phyloP scores from a whole-genome alignment of 2,888 invertebrate genomes.

The Perdita meconis region DNA sequence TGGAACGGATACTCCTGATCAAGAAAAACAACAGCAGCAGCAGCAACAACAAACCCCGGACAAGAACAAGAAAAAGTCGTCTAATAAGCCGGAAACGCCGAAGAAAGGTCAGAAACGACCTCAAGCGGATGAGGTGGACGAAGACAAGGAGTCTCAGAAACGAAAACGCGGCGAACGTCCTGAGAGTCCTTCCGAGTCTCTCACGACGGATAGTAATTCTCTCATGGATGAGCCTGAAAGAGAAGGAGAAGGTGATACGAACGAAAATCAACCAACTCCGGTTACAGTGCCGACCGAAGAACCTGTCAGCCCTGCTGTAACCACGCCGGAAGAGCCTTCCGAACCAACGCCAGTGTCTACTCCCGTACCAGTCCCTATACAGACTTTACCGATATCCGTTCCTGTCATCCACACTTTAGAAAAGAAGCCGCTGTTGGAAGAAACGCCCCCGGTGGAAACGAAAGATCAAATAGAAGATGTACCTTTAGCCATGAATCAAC shows the following conservation, averaged over 20 bases:
- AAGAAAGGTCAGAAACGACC: slow-evolving; percentile 87
- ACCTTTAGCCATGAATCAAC: slow-evolving; percentile 74
- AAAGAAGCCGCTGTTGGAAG: slow-evolving; percentile 78
- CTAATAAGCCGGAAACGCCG: slow-evolving; percentile 81
- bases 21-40: slow-evolving; percentile 83
- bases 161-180: slow-evolving; percentile 87
- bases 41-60: slow-evolving; percentile 84
- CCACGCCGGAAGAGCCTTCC: slow-evolving; percentile 77
- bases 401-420: slow-evolving; percentile 81
- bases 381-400: slow-evolving; percentile 80
- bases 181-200: slow-evolving; percentile 93
- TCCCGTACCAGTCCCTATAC: slow-evolving; percentile 76
- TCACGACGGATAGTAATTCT: slow-evolving; percentile 94
- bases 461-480: slow-evolving; percentile 77
- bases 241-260: slow-evolving; percentile 79
- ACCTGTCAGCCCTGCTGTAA: slow-evolving; percentile 70
- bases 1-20: slow-evolving; percentile 86
- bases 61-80: slow-evolving; percentile 83
- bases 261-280: slow-evolving; percentile 75
- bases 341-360: slow-evolving; percentile 75
- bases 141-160: slow-evolving; percentile 87
- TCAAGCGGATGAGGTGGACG: slow-evolving; percentile 86
- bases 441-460: slow-evolving; percentile 72
- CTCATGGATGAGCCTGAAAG: slow-evolving; percentile 88
- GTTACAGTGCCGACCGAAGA: slow-evolving; percentile 72